phyloP scores from a whole-genome alignment of 2,113 vertebrate species.

The Callospermophilus lateralis region DNA sequence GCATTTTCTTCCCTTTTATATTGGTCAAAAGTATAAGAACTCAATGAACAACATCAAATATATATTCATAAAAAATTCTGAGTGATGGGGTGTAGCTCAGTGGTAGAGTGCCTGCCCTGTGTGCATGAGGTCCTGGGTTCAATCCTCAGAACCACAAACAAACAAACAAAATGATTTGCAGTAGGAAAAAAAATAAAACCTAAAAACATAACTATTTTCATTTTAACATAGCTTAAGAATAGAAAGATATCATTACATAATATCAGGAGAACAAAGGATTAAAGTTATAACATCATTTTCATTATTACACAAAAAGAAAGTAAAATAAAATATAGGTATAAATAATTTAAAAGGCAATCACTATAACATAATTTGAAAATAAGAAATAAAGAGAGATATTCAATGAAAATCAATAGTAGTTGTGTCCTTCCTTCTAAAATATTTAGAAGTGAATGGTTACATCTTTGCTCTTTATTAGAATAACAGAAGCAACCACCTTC shows the following conservation, averaged over 20 bases:
- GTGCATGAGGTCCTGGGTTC: no score
- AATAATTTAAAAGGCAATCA: not conserved
- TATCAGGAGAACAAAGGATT: not conserved
- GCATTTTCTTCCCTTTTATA: not conserved
- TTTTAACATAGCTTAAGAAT: not conserved
- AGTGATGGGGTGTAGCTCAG: not conserved
- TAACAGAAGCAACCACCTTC: not conserved
- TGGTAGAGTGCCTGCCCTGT: no score
- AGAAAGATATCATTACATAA: not conserved
- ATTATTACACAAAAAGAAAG: not conserved
- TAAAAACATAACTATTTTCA: not conserved
- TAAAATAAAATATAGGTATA: not conserved
- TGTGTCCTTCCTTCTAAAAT: not conserved
- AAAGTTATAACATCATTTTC: not conserved
- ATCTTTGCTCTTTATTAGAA: not conserved
- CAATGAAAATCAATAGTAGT: not conserved
- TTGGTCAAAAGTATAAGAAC: not conserved
- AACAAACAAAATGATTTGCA: not conserved
- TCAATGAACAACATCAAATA: not conserved
- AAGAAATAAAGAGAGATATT: not conserved
- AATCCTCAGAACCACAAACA: not conserved
- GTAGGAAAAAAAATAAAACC: not conserved
- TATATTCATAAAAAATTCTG: not conserved
- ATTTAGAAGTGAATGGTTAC: not conserved
- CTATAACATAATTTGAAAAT: not conserved